Conservation (phyloP, 2,113 vertebrate species). For the Proterorhinus semilunaris region DNA sequence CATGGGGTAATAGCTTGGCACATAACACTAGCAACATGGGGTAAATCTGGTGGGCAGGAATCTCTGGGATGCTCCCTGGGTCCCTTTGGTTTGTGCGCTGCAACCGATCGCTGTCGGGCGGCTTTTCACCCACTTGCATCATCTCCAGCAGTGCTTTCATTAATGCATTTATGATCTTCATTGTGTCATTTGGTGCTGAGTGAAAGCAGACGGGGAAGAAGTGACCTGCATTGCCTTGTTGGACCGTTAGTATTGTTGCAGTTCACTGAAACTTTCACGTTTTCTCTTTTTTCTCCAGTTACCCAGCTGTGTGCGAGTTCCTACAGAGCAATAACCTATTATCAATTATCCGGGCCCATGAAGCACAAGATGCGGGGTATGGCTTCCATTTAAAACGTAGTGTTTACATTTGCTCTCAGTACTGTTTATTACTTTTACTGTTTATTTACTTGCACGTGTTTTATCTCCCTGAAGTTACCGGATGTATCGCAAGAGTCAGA, state of each 20-base stretch:
- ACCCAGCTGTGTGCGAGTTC: constrained; percentile 98
- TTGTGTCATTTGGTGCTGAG: constrained; percentile 16
- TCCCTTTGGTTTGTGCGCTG: constrained; percentile 15
- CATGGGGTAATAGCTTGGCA: neutral
- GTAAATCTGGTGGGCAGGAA: constrained; percentile 36
- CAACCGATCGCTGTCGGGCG: constrained; percentile 40
- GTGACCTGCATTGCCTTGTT: constrained; percentile 11
- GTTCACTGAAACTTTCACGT: neutral
- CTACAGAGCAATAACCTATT: constrained; percentile 99
- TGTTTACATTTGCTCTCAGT: neutral
- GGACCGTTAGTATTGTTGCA: neutral
- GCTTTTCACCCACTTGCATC: constrained; percentile 57
- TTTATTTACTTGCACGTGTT: constrained; percentile 11
- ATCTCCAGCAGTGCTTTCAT: constrained; percentile 28
- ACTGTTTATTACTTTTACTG: neutral
- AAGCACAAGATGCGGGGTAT: constrained; percentile 98
- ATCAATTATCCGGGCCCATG: constrained; percentile 97
- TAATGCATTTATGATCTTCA: constrained; percentile 46
- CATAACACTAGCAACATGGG: constrained; percentile 1
- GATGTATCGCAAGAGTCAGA: constrained; percentile 85
- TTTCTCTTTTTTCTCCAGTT: constrained; percentile 77
- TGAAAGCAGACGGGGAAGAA: constrained; percentile 16
- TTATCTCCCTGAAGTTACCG: constrained; percentile 70
- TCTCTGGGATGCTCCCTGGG: constrained; percentile 3
- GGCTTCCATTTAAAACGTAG: constrained; percentile 39